Conservation (phyloP, 2,113 vertebrate genomes). For the Pseudopodoces humilis region DNA sequence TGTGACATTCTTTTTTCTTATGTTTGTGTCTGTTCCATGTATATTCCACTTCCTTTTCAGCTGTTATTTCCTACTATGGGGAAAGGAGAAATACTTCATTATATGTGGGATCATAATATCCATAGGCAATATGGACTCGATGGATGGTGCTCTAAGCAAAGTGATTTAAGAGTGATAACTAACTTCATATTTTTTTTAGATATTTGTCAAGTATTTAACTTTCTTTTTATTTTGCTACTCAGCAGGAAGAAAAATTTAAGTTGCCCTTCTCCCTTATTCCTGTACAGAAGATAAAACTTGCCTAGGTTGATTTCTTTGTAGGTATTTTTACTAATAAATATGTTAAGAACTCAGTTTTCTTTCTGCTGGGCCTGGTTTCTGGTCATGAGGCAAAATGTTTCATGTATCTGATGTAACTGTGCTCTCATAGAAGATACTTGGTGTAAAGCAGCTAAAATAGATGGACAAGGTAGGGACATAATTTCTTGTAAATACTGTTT, state of each 20-base stretch:
- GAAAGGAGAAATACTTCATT: not conserved
- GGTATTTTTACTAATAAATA: not conserved
- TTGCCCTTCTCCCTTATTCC: not conserved
- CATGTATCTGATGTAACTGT: not conserved
- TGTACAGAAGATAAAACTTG: not conserved
- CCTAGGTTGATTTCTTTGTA: not conserved
- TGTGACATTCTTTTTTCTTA: not conserved
- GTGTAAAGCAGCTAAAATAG: not conserved
- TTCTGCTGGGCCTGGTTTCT: not conserved
- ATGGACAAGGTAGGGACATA: not conserved
- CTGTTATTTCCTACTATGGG: not conserved
- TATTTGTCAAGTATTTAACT: not conserved
- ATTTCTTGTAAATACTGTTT: not conserved
- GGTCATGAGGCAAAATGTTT: not conserved
- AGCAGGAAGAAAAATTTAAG: not conserved
- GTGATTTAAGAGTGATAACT: not conserved
- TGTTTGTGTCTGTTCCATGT: not conserved
- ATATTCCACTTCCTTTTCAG: not conserved
- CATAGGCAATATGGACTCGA: not conserved
- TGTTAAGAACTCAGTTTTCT: not conserved
- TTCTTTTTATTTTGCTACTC: not conserved
- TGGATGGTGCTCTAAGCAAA: not conserved
- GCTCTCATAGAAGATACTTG: not conserved
- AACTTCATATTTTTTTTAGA: not conserved
- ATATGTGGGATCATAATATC: not conserved